Base-by-base conservation (phyloP, 2,888 invertebrate species). In the Amblyteles armatorius region DNA sequence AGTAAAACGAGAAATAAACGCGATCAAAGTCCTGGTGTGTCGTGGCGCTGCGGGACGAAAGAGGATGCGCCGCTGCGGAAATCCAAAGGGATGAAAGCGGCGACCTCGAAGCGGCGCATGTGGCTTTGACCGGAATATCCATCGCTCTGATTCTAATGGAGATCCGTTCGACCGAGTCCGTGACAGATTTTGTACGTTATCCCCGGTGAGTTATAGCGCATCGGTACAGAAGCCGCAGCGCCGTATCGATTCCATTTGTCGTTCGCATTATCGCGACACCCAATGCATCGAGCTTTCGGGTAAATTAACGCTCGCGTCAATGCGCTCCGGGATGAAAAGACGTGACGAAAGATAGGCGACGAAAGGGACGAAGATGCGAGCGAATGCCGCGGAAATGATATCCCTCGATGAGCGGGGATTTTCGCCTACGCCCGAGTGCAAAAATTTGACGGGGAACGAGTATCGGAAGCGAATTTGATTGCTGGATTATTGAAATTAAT, bases 181-280 rank as follows among this genome's bases (percentile, higher is more conserved):
- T 81, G 84, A 81, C 81, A 81, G 78, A 78, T 81, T 73, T 73
- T 57, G 84, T 77, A 68, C 60, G 84, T 69, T 84, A 84, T 81
- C 73, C 60, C 73, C 60, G 26, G 60, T 57, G 73, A 78, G 60
- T 84, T 84, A 81, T 81, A 77, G 60, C 68, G 22, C 36, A 33
- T 19, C 44, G n/a, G 29, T 69, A 40, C 55, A 40, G 36, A 48
- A 50, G n/a, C 36, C 55, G 16, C 67, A 60, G 57, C 57, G 26
- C 57, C 26, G 57, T 57, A 57, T 73, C 73, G 76, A 67, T 57
- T 63, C 69, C 68, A 83, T 79, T 71, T 74, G 79, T 55, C 82
- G 52, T 36, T 52, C 55, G 55, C 29, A 72, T 79, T 82, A 67
- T 72, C 33, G 68, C 60, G 60, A 72, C 60, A 69, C 79, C 50